These are phyloP conservation scores for Euspilapteryx auroguttella DNA, from an alignment of 2,888 invertebrate genomes.

Conservation along the genomic window DNA sequence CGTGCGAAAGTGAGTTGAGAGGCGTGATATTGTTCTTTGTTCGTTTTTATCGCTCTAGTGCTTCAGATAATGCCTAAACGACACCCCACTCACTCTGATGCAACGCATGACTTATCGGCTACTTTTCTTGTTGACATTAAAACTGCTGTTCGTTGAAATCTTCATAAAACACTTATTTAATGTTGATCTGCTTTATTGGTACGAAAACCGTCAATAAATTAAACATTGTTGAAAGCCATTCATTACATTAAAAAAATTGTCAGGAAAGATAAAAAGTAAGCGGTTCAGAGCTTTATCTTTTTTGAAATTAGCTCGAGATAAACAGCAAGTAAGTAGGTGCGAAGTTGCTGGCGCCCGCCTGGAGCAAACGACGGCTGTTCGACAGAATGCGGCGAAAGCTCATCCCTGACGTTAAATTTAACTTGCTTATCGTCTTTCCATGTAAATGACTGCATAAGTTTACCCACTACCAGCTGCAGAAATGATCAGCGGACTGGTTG, in stretches of 20 bases:
- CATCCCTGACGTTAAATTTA: conserved; percentile 52
- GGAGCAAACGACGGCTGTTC: conserved; percentile 19
- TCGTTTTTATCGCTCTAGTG: conserved; percentile 54
- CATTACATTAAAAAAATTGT: no score
- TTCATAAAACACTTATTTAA: conserved; percentile 23
- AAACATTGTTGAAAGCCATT: no score
- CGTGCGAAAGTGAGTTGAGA: conserved; percentile 49
- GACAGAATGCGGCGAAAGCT: no score
- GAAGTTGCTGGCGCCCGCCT: conserved; percentile 5
- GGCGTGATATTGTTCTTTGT: conserved; percentile 55
- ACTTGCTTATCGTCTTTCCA: conserved; percentile 55
- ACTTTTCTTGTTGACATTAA: conserved; percentile 45
- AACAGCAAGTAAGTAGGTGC: not conserved
- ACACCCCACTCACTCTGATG: conserved; percentile 13
- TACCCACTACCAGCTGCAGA: conserved; percentile 44
- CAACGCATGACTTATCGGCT: conserved; percentile 42
- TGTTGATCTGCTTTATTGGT: no score
- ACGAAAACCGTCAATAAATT: no score
- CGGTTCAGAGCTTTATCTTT: no score
- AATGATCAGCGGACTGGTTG: conserved; percentile 38
- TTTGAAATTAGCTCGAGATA: no score
- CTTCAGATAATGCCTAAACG: conserved; percentile 42
- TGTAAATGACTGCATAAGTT: conserved; percentile 58
- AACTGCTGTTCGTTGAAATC: conserved; percentile 26
- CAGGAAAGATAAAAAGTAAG: no score